Base-by-base conservation (phyloP, 2,113 vertebrate genomes). In the Nymphicus hollandicus region DNA sequence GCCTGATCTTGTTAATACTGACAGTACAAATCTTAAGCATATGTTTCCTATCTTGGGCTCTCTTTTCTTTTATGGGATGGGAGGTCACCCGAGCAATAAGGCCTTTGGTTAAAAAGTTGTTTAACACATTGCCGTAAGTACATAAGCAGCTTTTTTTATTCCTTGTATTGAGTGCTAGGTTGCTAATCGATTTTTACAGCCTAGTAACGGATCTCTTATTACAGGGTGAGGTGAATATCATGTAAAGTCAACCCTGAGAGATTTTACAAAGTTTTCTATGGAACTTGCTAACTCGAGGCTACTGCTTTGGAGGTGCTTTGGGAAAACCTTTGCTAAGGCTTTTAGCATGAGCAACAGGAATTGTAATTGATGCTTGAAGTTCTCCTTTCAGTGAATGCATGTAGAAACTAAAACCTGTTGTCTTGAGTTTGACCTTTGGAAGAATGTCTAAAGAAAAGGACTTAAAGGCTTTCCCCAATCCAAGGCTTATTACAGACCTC, bases 101-200 rank as follows among this genome's bases (percentile, higher is more conserved):
- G 60, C 58, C 55, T 65, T 92, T 72, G 73, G 63, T 22, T 84
- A 44, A 94, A 89, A 92, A 89, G 76, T 27, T 71, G 65, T 87
- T 95, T 85, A 80, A 44, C 43, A 49, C 58, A 46, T 69, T 79
- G 52, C 39, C 37, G 12, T 23, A 81, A 84, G 89, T 50, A 66
- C 13, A 86, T 46, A 86, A 33, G 15, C 53, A 81, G 53, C 35
- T 74, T 50, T 90, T 85, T 88, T 81, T 12, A 31, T n/a, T 17
- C 37, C 22, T 23, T 66, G 1, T 43, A 39, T 81, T 93, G 70
- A 89, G 61, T 37, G 20, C 49, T 77, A 86, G 93, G 76, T 71
- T 90, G 31, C 35, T 88, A 64, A 92, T 46, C 91, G 78, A 77
- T 95, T 96, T 91, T 92, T 56, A 95, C 80, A 73, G 65, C 31